Conservation (phyloP, 2,888 invertebrate genomes). For the Drosophila planitibia region DNA sequence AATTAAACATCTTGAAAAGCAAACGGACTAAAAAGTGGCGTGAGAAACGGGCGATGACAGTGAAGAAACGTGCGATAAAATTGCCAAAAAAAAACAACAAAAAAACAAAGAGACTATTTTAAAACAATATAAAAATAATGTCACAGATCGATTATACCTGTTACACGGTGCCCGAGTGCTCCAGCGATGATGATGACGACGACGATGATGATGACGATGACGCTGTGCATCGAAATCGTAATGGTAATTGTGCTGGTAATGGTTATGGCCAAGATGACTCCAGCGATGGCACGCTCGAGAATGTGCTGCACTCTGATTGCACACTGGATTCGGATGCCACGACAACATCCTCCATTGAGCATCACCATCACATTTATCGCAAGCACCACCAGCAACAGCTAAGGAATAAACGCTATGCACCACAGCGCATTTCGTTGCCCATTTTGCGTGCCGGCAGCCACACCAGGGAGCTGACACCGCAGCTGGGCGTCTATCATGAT, state of each 20-base stretch:
- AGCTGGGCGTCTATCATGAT: constrained; percentile 79
- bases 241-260: constrained; percentile 11
- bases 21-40: constrained; percentile 12
- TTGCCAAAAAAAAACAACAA: constrained; percentile 9
- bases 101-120: constrained; percentile 1
- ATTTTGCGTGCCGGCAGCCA: constrained; percentile 53
- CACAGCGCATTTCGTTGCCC: constrained; percentile 72
- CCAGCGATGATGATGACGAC: constrained; percentile 61
- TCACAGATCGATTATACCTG: constrained; percentile 83
- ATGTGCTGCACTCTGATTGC: constrained; percentile 60
- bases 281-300: constrained; percentile 62
- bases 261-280: constrained; percentile 37
- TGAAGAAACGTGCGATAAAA: constrained; percentile 25
- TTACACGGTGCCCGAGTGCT: constrained; percentile 84
- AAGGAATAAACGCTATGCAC: constrained; percentile 50
- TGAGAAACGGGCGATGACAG: constrained; percentile 31
- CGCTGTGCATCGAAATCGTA: constrained; percentile 19
- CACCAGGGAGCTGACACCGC: constrained; percentile 65
- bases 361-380: constrained; percentile 70
- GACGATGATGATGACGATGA: constrained; percentile 56
- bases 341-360: constrained; percentile 77
- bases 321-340: constrained; percentile 73
- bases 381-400: constrained; percentile 46
- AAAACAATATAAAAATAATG: constrained; percentile 52
- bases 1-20: constrained; percentile 57